phyloP scores from a whole-genome alignment of 2,888 invertebrate genomes.

The Cabera pusaria region DNA sequence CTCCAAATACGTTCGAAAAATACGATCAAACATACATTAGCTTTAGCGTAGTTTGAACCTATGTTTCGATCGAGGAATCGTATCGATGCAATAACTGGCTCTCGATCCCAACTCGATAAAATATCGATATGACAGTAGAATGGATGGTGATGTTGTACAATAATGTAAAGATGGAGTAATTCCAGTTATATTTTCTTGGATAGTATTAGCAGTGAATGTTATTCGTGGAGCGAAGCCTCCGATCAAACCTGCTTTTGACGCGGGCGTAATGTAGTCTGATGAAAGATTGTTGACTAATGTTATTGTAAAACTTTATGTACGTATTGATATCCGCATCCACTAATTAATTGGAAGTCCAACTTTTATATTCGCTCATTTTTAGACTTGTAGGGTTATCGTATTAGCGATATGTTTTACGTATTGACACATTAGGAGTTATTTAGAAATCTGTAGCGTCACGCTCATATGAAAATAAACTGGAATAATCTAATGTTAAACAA shows the following conservation, averaged over 20 bases:
- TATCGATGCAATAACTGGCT: constrained; percentile 4
- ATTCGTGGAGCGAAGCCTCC: constrained; percentile 42
- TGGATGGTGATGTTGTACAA: constrained; percentile 23
- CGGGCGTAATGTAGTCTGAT: constrained; percentile 43
- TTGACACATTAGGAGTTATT: too few relatives aligned
- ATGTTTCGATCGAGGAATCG: constrained; percentile 7
- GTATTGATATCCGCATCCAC: constrained; percentile 50
- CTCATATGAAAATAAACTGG: too few relatives aligned
- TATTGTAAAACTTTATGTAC: constrained; percentile 47
- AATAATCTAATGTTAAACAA: too few relatives aligned
- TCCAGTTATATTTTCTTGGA: constrained; percentile 33
- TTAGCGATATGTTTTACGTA: constrained; percentile 17
- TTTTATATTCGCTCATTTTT: constrained; percentile 34
- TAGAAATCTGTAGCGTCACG: too few relatives aligned
- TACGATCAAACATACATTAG: background rate
- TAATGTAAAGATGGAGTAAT: constrained; percentile 21
- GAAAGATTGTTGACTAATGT: constrained; percentile 45
- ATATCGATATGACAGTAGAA: constrained; percentile 2
- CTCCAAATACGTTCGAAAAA: background rate
- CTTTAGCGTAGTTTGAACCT: background rate
- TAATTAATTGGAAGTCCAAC: constrained; percentile 37
- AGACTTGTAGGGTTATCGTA: constrained; percentile 16
- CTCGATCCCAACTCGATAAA: constrained; percentile 11
- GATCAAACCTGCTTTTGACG: constrained; percentile 51
- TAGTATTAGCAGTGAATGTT: constrained; percentile 45